Evolutionary conservation across 2,888 invertebrate species (phyloP), one percentile per base, ranked within the genome.

Genomic region (Penaeus monodon): DNA sequence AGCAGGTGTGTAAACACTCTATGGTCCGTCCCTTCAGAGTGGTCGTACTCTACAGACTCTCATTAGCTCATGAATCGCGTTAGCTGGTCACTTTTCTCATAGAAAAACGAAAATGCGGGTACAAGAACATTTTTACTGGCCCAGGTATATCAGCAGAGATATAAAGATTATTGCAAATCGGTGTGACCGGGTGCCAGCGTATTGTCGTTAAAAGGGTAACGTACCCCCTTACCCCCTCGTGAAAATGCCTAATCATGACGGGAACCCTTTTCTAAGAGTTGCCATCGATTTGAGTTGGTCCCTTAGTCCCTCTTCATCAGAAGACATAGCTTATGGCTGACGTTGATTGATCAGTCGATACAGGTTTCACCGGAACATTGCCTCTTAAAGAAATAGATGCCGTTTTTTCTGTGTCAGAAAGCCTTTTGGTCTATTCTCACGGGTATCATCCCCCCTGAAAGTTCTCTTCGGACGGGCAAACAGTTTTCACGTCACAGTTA

Each of bases 331-430:
- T 86, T 49, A 86, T 86, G n/a, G 7, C 44, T 81, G 0, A 74
- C 81, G 6, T 70, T 86, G 10, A 74, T 77, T 29, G 87, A 83
- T 29, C 79, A 65, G n/a, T n/a, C 12, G 87, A 79, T 14, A 87
- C 87, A 29, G 66, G 87, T 24, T 87, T 83, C 44, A n/a, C 83
- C 83, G 1, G 87, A 83, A 64, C 79, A 7, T 63, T 87, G 8
- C 73, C 79, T 12, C 44, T 87, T 8, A 78, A 73, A 49, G 68
- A 66, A 0, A 78, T 79, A n/a, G 27, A 63, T 12, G 78, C 70
- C 20, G 63, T n/a, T n/a, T n/a, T 87, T 49, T 70, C 57, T 17
- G 65, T 87, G 1, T 79, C 79, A 8, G 79, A 83, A 73, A 63
- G 79, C 0, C 65, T 79, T 1, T 63, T 78, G 24, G 66, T 83